A percentile compares a stretch with the other conserved stretches of the same genome.
These are phyloP conservation scores for Plagiodera versicolora DNA, from an alignment of 2,888 invertebrate genomes.

Conservation along the genomic window DNA sequence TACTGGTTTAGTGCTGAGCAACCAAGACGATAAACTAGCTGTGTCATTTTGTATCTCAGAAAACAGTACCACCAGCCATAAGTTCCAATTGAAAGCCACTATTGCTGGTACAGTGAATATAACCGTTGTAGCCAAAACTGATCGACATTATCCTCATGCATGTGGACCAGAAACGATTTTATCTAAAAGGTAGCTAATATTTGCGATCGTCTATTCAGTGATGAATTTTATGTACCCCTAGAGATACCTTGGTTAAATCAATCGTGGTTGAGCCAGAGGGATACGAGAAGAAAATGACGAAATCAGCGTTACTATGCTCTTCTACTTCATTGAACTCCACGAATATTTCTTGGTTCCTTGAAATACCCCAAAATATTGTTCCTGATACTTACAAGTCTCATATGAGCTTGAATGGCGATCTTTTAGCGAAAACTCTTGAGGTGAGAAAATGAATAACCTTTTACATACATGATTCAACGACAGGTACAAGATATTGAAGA, in stretches of 20 bases:
- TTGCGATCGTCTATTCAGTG: neutral
- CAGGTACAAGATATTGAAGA: too few species aligned
- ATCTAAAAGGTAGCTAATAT: constrained; percentile 51
- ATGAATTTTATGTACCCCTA: constrained; percentile 38
- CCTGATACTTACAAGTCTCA: constrained; percentile 66
- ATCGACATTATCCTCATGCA: constrained; percentile 52
- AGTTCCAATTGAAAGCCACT: constrained; percentile 45
- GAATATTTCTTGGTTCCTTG: constrained; percentile 54
- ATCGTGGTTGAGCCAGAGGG: constrained; percentile 73
- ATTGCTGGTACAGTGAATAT: constrained; percentile 54
- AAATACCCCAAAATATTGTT: constrained; percentile 60
- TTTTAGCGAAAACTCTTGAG: constrained; percentile 65
- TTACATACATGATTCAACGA: too few species aligned
- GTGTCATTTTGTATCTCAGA: constrained; percentile 46
- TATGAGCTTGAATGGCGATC: constrained; percentile 64
- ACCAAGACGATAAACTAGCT: constrained; percentile 35
- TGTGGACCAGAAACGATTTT: constrained; percentile 58
- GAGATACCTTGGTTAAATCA: constrained; percentile 66
- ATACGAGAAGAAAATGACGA: constrained; percentile 64
- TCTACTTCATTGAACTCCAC: constrained; percentile 19
- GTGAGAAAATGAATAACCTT: too few species aligned
- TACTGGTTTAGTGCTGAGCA: constrained; percentile 40
- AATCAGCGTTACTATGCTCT: constrained; percentile 69
- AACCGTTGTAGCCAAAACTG: constrained; percentile 57
- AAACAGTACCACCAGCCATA: constrained; percentile 45